Base-by-base conservation (phyloP, 2,888 invertebrate genomes). In the Acanthosepion lycidas region DNA sequence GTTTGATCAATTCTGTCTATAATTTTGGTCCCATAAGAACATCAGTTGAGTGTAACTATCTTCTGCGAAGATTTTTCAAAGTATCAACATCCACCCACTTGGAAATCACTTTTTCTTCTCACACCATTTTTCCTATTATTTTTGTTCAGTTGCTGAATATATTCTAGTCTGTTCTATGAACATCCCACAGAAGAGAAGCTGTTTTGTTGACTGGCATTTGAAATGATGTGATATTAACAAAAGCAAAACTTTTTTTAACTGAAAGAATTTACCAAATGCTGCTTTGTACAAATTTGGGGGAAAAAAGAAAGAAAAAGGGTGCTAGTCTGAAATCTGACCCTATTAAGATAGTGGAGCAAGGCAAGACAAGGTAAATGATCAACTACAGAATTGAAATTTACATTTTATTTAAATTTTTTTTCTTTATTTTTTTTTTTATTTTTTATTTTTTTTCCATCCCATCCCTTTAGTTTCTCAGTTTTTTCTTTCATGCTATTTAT, bases 151-250 rank as follows among this genome's bases (percentile, higher is more conserved):
- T 78, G n/a, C n/a, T 78, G 78, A 78, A 78, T 78, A n/a, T 78
- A 33, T 59, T 59, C 59, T 78, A 78, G 78, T 78, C n/a, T n/a
- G 78, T 78, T 78, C n/a, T 78, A 78, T n/a, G n/a, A 78, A 78
- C n/a, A n/a, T 93, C 92, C 92, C 49, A 51, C 53, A 53, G 53
- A 51, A 93, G 92, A 93, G 92, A 93, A 93, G 92, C 92, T 51
- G 51, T 53, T 93, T 51, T 93, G 23, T 49, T 49, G 92, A 23
- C 92, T 93, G 92, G 51, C 51, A 51, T 49, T 93, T n/a, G 92
- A 92, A 93, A 93, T 92, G 92, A 92, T 93, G 92, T 93, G 92
- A 93, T 93, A 93, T 93, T 15, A 78, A 78, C 78, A 78, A 78
- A 78, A 78, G 78, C 78, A n/a, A 78, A 78, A 78, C 78, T n/a